Evolutionary conservation across 2,113 vertebrate genomes (phyloP).

Genomic region (Australoheros scitulus): DNA sequence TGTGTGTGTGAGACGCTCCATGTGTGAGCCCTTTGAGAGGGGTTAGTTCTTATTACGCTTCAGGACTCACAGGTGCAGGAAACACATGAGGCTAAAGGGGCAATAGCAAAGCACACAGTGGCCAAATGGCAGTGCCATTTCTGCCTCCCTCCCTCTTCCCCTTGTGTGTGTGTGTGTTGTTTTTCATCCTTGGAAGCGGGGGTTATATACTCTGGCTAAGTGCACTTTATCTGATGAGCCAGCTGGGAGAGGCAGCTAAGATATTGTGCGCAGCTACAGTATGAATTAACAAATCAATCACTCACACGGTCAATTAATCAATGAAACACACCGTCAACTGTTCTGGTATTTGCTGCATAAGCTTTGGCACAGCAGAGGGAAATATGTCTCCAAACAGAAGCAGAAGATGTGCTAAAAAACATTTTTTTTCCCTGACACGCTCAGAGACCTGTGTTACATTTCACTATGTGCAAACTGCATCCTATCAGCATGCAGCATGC

Average conservation of each 20-base stretch:
- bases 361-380: slow-evolving; percentile 33
- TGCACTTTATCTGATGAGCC: slow-evolving; percentile 76
- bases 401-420: neutral
- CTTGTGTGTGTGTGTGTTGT: neutral
- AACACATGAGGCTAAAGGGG: slow-evolving; percentile 35
- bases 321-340: slow-evolving; percentile 34
- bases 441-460: neutral
- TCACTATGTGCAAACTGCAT: neutral
- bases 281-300: slow-evolving; percentile 73
- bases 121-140: slow-evolving; percentile 33
- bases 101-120: slow-evolving; percentile 22
- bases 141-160: neutral
- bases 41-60: slow-evolving; percentile 24
- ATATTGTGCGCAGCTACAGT: slow-evolving; percentile 48
- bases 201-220: slow-evolving; percentile 64
- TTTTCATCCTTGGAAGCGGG: slow-evolving; percentile 41
- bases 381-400: neutral
- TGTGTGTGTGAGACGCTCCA: neutral
- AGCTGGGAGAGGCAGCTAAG: slow-evolving; percentile 35
- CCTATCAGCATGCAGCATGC: neutral
- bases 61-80: slow-evolving; percentile 21
- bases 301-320: slow-evolving; percentile 57
- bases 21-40: slow-evolving; percentile 1
- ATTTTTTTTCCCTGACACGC: neutral
- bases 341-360: slow-evolving; percentile 55